Percentiles rank a stretch among this genome's conserved stretches.
Evolutionary conservation across 2,888 invertebrate genomes (phyloP).

Genomic region (Andricus curvator): DNA sequence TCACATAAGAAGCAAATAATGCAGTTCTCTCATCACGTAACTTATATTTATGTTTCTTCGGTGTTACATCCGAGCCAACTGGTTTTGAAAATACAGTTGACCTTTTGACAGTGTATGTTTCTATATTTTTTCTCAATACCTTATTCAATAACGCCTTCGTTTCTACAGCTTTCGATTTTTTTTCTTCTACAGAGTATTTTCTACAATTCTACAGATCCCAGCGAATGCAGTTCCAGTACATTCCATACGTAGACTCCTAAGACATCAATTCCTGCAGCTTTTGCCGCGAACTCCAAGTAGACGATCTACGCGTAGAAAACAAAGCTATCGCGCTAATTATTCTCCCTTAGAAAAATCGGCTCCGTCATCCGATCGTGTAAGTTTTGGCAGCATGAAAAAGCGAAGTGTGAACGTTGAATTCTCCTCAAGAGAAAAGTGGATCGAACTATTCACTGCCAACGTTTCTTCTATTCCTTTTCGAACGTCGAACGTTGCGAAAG

Average conservation of each 20-base stretch:
- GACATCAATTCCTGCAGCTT: slow-evolving; percentile 38
- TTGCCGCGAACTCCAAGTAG: slow-evolving; percentile 1
- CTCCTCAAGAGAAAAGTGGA: slow-evolving; percentile 14
- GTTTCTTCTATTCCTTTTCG: slow-evolving; percentile 20
- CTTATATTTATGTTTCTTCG: slow-evolving; percentile 33
- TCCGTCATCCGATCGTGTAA: slow-evolving; percentile 13
- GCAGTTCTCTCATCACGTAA: slow-evolving; percentile 30
- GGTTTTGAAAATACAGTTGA: slow-evolving; percentile 35
- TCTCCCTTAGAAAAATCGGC: slow-evolving; percentile 8
- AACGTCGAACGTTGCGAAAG: slow-evolving; percentile 29
- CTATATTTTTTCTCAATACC: slow-evolving; percentile 27
- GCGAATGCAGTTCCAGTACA: slow-evolving; percentile 41
- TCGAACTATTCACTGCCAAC: slow-evolving; percentile 36
- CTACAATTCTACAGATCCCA: slow-evolving; percentile 28
- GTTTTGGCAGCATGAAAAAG: slow-evolving; percentile 40
- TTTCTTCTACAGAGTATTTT: slow-evolving; percentile 24
- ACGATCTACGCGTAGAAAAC: slow-evolving; percentile 39
- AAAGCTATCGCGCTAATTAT: slow-evolving; percentile 18
- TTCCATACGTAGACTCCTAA: slow-evolving; percentile 25
- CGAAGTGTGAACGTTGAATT: slow-evolving; percentile 31
- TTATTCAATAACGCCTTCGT: not conserved
- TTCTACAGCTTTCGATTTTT: slow-evolving; percentile 20
- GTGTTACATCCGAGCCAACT: slow-evolving; percentile 35
- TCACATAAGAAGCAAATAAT: slow-evolving; percentile 22
- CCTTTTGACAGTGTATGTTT: slow-evolving; percentile 34